Evolutionary conservation across 2,888 invertebrate species (phyloP).

Genomic region (Lacanobia wlatinum): DNA sequence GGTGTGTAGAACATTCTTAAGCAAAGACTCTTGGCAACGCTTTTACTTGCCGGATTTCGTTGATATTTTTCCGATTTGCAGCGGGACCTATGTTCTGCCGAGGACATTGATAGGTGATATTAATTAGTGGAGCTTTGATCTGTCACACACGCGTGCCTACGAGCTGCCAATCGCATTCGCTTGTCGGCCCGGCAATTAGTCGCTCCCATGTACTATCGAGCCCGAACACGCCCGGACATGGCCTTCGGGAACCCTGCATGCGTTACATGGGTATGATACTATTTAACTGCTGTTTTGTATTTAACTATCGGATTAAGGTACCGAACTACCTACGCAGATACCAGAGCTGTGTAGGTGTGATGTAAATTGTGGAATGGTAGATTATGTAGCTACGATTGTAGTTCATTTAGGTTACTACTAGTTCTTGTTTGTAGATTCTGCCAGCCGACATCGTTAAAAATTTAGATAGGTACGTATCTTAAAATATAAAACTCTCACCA

Average conservation of each 20-base stretch:
- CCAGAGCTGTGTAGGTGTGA: neutral
- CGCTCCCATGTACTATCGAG: conserved; percentile 51
- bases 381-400: neutral
- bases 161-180: conserved; percentile 80
- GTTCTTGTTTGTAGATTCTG: neutral
- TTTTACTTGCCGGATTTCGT: neutral
- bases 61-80: conserved; percentile 26
- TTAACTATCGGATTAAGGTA: conserved; percentile 29
- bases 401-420: conserved; percentile 1
- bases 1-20: neutral
- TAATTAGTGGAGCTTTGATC: conserved; percentile 79
- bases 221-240: conserved; percentile 39
- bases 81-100: conserved; percentile 15
- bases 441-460: too few species aligned
- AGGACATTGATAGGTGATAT: conserved; percentile 69
- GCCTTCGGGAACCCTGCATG: conserved; percentile 32
- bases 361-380: neutral
- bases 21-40: neutral
- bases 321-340: neutral
- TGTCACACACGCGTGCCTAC: conserved; percentile 74
- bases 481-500: neutral
- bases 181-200: conserved; percentile 78
- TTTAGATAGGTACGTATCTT: neutral
- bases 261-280: conserved; percentile 25
- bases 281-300: conserved; percentile 29